Evolutionary conservation across 2,113 vertebrate species (phyloP), one percentile per base, ranked within the genome.

Genomic region (Galbula dea): DNA sequence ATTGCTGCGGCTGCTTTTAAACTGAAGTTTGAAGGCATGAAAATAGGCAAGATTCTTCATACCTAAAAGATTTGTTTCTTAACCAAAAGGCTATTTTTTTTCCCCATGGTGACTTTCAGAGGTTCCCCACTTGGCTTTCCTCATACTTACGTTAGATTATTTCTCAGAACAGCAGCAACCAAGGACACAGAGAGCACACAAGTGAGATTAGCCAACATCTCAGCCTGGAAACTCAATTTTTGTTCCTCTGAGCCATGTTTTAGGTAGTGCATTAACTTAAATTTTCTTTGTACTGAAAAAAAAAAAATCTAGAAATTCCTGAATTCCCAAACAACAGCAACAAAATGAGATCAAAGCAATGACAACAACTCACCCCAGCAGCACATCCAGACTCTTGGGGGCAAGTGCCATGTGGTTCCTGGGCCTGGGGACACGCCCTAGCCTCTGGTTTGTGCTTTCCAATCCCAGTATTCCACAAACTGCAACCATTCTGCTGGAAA

Each of bases 1-100:
- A 79, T n/a, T 43, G 5, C n/a, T 18, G 36, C 8, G 4, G 18
- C 37, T 68, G n/a, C 15, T 63, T 63, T 78, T 45, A 67, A n/a
- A 63, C 36, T 58, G 34, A 58, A 63, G 67, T 73, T 2, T 10
- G n/a, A 62, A 58, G 19, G 83, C 73, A 80, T 46, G 34, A 75
- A 86, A 71, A 90, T 12, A 88, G 88, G 83, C 36, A 41, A 69
- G 89, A 94, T 63, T 89, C 90, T 86, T 82, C 77, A 84, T 45
- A 81, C 36, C 81, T 87, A 76, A 89, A 88, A 45, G 34, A 52
- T 24, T 58, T 79, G 23, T 45, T 89, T 92, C 63, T 66, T 86
- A 95, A 91, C 30, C 36, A 18, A 71, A 90, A 27, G 65, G 29
- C 88, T 85, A 11, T 41, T 72, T 57, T 72, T 62, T 85, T 41